Base-by-base conservation (phyloP, 2,797 vertebrate genomes). In the Spea hammondii region DNA sequence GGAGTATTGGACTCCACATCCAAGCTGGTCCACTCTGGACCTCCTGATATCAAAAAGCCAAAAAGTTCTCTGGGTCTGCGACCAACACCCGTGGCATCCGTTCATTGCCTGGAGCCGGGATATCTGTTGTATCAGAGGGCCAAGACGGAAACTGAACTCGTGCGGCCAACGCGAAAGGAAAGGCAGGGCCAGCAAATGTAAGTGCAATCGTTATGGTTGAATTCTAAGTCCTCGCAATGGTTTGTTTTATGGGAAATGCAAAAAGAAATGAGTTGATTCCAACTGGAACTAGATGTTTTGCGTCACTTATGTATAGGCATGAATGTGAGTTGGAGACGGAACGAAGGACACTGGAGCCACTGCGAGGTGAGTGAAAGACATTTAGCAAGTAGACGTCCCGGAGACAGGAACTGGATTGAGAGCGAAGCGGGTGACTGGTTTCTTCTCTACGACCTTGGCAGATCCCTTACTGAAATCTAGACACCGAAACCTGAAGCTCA, bases 81-180 rank as follows among this genome's bases (percentile, higher is more conserved):
- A 7, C 74, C 50, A 12, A 71, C 59, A 11, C 79, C 79, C 4
- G 71, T 77, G 6, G 79, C 79, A 6, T 68, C 74, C 2, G 47
- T 81, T 14, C 72, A 44, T 46, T 68, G 48, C 5, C 53, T 77
- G 72, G 66, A 49, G 4, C 51, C 51, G 8, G 69, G 73, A 14
- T 53, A 32, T 10, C 46, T 77, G 10, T 65, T 71, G 45, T 73
- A 62, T 44, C 78, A 51, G 4, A 47, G 59, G 47, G 49, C 73
- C 14, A 73, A 70, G 74, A 74, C 73, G 2, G 72, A 80, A 12
- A 77, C 51, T 13, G 66, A 72, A 13, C 12, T 60, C 3, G 6
- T 77, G n/a, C 49, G 46, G 44, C 62, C 17, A 14, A 47, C 17
- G 5, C n/a, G 2, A 8, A 4, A 32, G 57, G 51, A 62, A 1